Evolutionary conservation across 2,113 vertebrate species (phyloP), one percentile per base, ranked within the genome.

Genomic region (Thalassarche chlororhynchos): DNA sequence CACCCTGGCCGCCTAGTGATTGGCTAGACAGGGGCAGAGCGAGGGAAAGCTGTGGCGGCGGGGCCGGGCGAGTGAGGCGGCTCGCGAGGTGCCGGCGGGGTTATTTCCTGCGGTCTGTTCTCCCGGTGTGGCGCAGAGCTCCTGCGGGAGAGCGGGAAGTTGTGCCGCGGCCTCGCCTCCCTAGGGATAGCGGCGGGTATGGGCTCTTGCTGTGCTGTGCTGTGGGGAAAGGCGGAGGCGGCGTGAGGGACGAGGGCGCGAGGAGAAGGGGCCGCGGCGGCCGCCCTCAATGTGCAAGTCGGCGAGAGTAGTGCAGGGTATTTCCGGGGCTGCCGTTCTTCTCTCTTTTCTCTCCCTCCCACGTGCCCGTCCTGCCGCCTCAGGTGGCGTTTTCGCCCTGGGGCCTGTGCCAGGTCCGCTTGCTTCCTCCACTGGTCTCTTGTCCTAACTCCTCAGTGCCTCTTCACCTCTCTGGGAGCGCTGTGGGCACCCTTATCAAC

Each of bases 71-170:
- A 4, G 34, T 32, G 88, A 29, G 75, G 83, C 1, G 18, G 4
- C 2, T 3, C 26, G 19, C 1, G 52, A 2, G 29, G 40, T 2
- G 65, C 5, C 2, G 2, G 12, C 10, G 6, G 7, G 8, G 17
- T 3, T 16, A 1, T 4, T 7, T 4, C 0, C 10, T 5, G 1
- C 2, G 10, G 3, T 4, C 4, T 1, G 28, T 1, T 8, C 3
- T 4, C 5, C 8, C 10, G 23, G 5, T 7, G 32, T 14, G 28
- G 36, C 2, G 28, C 11, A 3, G 36, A 24, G 32, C 8, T 49
- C 3, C 3, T 12, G 6, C 29, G 20, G 64, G 24, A 8, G 12
- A 14, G 49, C 1, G 5, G 34, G 8, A 15, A 7, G n/a, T 5
- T 1, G 36, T 20, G 19, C 18, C 14, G 46, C 24, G 44, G 84